Base-by-base conservation (phyloP, 2,797 vertebrate genomes). In the Pampus argenteus region DNA sequence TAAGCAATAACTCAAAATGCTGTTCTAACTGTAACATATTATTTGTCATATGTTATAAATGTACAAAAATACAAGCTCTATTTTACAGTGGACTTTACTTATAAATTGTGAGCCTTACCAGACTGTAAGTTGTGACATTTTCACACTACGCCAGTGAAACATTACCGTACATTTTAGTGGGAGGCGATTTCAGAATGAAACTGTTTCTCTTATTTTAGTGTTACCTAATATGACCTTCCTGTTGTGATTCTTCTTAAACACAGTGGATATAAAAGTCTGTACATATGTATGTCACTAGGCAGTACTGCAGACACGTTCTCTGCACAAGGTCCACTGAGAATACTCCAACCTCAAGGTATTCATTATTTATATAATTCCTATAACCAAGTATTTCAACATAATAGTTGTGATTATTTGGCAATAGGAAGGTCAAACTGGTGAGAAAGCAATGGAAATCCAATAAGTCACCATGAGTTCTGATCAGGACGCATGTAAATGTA, bases 311-410 rank as follows among this genome's bases (percentile, higher is more conserved):
- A 72, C 61, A 65, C 71, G 72, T 71, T 69, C 26, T 72, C 40
- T 76, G 66, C 54, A 52, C 73, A 66, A 20, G 52, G 26, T 71
- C 49, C 64, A 49, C 87, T 90, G 87, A 87, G 88, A 91, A 92
- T 83, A 90, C 93, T 84, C 85, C 91, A 88, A 85, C 94, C 92
- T 89, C 83, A 91, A 90, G 91, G 94, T 92, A 97, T 97, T 97
- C 91, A 96, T 97, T 96, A 97, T 97, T 97, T 96, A 81, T 79
- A 79, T 83, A 79, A 83, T 87, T 61, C 79, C 81, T 82, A 97
- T 97, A 95, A 95, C 94, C 94, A 95, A 96, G 97, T 97, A 95
- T 97, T 96, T 94, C 92, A 94, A 94, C 94, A 95, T 95, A 96
- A 95, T 95, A 96, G 92, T 94, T 92, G 92, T 96, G 95, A 97